Percentiles rank a stretch among this genome's conserved stretches.
Evolutionary conservation across 2,888 invertebrate genomes (phyloP).

Genomic region (Uropetala carovei): DNA sequence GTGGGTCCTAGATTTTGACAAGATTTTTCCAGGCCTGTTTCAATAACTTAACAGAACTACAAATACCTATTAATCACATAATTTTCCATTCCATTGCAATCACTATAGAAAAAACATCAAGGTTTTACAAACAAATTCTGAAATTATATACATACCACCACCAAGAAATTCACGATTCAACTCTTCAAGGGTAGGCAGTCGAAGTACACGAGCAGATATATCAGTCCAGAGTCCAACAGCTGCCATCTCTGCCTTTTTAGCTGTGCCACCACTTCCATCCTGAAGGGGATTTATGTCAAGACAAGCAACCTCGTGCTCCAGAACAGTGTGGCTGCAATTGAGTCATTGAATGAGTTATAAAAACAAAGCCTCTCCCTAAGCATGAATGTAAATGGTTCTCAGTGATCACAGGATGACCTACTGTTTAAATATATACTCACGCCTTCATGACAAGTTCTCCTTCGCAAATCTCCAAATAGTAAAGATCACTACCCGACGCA

Average conservation of each 20-base stretch:
- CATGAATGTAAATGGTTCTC: not conserved
- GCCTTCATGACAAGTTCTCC: conserved; percentile 81
- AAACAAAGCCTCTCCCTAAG: not conserved
- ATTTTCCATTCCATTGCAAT: no score
- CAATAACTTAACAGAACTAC: not conserved
- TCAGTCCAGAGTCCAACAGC: conserved; percentile 99
- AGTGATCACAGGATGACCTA: no score
- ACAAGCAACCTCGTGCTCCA: conserved; percentile 97
- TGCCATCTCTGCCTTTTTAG: conserved; percentile 83
- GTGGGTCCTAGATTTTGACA: not conserved
- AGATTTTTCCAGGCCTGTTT: not conserved
- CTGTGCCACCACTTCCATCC: conserved; percentile 74
- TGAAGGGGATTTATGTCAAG: conserved; percentile 92
- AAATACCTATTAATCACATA: not conserved
- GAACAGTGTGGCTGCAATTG: conserved; percentile 79
- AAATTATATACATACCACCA: conserved; percentile 80
- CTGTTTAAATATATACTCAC: conserved; percentile 71
- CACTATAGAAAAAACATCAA: not conserved
- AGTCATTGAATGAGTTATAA: not conserved
- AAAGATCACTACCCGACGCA: conserved; percentile 92
- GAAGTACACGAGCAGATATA: conserved; percentile 92
- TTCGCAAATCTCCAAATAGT: conserved; percentile 85
- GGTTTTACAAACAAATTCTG: not conserved
- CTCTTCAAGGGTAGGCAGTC: conserved; percentile 87
- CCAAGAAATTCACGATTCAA: conserved; percentile 92